A percentile compares a stretch with the other conserved stretches of the same genome.
phyloP scores from a whole-genome alignment of 2,888 invertebrate species.

The Oegoconia quadripuncta region DNA sequence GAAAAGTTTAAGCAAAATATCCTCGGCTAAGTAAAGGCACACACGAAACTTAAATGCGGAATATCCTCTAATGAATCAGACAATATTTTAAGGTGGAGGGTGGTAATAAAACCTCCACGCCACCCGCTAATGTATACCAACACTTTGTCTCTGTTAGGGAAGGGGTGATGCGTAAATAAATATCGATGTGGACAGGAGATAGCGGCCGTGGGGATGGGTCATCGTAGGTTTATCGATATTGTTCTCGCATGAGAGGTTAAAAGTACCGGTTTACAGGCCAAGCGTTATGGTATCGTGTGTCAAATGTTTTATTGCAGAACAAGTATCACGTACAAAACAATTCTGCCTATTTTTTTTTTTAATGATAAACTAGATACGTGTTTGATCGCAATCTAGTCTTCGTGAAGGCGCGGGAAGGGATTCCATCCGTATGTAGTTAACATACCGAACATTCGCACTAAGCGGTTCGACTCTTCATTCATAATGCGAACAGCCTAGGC shows the following conservation, averaged over 20 bases:
- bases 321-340: too few relatives aligned
- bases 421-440: too few relatives aligned
- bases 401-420: too few relatives aligned
- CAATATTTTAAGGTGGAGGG: conserved; percentile 77
- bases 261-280: too few relatives aligned
- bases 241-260: not conserved
- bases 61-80: conserved; percentile 79
- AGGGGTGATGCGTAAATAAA: conserved; percentile 66
- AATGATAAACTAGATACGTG: too few relatives aligned
- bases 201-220: conserved; percentile 20
- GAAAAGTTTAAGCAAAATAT: conserved; percentile 57
- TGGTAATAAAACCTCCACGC: conserved; percentile 73
- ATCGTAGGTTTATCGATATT: conserved; percentile 7
- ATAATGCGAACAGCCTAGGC: too few relatives aligned
- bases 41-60: conserved; percentile 74
- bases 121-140: conserved; percentile 70
- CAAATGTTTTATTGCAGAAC: too few relatives aligned
- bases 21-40: conserved; percentile 47
- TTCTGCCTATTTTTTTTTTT: too few relatives aligned
- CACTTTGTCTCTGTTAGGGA: conserved; percentile 70
- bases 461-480: too few relatives aligned
- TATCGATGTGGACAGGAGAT: conserved; percentile 64
- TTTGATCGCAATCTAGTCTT: too few relatives aligned
- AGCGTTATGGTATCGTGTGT: too few relatives aligned
- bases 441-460: too few relatives aligned